Evolutionary conservation across 2,888 invertebrate genomes (phyloP).

Genomic region (Tipula helvola): DNA sequence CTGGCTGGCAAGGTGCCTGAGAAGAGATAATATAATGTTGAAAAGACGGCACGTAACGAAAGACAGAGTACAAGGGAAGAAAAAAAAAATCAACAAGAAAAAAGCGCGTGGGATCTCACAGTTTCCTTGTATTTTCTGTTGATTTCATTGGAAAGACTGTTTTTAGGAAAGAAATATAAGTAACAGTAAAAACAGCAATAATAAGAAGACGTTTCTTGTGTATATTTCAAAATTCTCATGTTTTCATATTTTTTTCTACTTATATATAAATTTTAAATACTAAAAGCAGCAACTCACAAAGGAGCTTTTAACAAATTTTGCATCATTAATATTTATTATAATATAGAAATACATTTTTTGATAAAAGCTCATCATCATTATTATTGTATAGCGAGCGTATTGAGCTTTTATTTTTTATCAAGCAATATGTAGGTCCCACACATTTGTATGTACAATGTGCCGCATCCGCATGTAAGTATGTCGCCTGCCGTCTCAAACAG

Average conservation of each 20-base stretch:
- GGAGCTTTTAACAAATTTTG: not conserved
- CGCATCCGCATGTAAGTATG: not conserved
- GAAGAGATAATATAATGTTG: not conserved
- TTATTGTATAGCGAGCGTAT: not conserved
- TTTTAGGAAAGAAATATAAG: not conserved
- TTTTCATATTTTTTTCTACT: not conserved
- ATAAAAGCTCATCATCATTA: conserved; percentile 4
- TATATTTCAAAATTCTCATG: not conserved
- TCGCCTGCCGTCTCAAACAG: not conserved
- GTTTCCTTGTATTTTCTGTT: not conserved
- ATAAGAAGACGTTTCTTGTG: not conserved
- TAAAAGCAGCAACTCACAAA: not conserved
- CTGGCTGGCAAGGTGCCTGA: not conserved
- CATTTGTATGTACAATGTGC: not conserved
- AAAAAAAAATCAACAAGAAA: not conserved
- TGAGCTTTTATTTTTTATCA: not conserved
- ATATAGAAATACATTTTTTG: not conserved
- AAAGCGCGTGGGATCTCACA: not conserved
- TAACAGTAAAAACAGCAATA: not conserved
- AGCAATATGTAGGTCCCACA: not conserved
- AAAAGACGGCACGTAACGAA: not conserved
- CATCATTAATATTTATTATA: not conserved
- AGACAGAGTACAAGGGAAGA: not conserved
- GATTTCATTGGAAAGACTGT: not conserved
- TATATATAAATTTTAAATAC: not conserved